Base-by-base conservation (phyloP, 1,140 invertebrate species). In the Oryzaephilus surinamensis region DNA sequence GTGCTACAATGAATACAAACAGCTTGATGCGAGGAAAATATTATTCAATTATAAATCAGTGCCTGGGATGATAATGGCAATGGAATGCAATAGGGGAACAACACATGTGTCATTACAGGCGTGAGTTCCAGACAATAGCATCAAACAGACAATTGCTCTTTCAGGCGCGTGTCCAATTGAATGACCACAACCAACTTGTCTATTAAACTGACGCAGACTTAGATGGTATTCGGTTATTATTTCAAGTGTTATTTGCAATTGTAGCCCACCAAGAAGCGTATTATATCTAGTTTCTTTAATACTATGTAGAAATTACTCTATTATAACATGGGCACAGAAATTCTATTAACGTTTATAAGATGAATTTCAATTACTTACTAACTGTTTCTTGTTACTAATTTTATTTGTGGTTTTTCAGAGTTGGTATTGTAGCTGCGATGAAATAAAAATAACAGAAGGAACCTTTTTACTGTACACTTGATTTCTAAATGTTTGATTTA, bases 161-260 rank as follows among this genome's bases (percentile, higher is more conserved):
- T 42, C 19, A 43, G 45, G 38, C 45, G 45, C 45, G 45, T 46
- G 45, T 46, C 45, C 45, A 46, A 46, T 46, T 46, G 45, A 46
- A 39, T 36, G 40, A 46, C 39, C 40, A 46, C 39, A 42, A 8
- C 40, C 45, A 43, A 42, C 24, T 18, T 32, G 30, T 28, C 44
- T 36, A 32, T 41, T 46, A 39, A 46, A 41, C 41, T 32, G 27
- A 36, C 16, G 29, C 35, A 33, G 44, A 46, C 38, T 31, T 30
- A 29, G 12, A 41, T 40, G 23, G 41, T 35, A 35, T 36, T 18
- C 24, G 13, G 30, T 45, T 40, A 45, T 45, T 45, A 40, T 45
- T 43, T 43, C 35, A 43, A 37, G 30, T 43, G 41, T 32, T 38
- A 32, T 43, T 43, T 34, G 41, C 41, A 37, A 43, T 43, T 43